phyloP scores from a whole-genome alignment of 2,113 vertebrate genomes.

The Gymnogyps californianus region DNA sequence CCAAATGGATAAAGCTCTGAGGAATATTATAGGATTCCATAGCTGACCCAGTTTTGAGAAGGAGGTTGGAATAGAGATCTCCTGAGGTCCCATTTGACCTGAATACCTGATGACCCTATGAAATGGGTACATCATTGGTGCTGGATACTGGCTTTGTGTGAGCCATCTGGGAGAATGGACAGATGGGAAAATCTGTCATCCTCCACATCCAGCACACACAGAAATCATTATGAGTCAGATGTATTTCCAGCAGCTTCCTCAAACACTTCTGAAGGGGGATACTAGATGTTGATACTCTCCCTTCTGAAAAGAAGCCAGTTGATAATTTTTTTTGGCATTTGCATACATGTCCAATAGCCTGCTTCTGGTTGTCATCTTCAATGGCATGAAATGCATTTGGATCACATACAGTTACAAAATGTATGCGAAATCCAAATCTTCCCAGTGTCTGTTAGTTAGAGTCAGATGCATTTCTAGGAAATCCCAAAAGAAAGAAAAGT shows the following conservation, averaged over 20 bases:
- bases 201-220: neutral
- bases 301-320: neutral
- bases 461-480: neutral
- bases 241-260: neutral
- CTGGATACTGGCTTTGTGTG: neutral
- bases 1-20: neutral
- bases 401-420: neutral
- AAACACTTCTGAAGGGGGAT: neutral
- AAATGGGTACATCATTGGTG: accelerated
- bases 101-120: neutral
- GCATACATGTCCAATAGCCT: neutral
- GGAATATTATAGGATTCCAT: neutral
- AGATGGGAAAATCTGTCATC: neutral
- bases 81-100: neutral
- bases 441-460: neutral
- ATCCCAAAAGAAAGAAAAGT: neutral
- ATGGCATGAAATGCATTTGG: neutral
- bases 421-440: neutral
- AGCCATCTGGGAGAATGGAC: neutral
- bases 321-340: neutral
- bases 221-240: neutral
- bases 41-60: neutral
- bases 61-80: neutral
- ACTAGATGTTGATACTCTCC: neutral
- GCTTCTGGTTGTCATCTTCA: neutral